phyloP scores from a whole-genome alignment of 2,113 vertebrate genomes.

The Callorhinus ursinus region DNA sequence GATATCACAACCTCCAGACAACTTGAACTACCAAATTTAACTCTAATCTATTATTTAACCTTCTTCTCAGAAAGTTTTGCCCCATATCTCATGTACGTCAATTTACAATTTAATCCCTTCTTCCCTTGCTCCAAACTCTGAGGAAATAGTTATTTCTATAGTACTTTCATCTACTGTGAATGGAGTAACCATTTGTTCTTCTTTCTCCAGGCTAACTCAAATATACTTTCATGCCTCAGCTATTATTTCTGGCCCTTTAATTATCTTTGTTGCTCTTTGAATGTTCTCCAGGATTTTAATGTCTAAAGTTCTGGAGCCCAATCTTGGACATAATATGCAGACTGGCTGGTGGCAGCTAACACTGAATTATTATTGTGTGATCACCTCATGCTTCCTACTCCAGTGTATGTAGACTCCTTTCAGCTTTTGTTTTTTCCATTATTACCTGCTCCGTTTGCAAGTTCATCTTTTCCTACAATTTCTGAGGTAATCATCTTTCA shows the following conservation, averaged over 20 bases:
- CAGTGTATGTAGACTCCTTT: background rate
- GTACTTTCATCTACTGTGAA: slow-evolving; percentile 2
- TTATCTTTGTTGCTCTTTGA: slow-evolving; percentile 51
- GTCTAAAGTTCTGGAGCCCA: background rate
- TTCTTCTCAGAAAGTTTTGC: background rate
- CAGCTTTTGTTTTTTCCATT: background rate
- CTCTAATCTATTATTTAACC: background rate
- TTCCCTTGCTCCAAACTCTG: background rate
- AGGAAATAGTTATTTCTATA: slow-evolving; percentile 3
- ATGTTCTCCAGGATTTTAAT: slow-evolving; percentile 41
- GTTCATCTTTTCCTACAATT: background rate
- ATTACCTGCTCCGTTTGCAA: background rate
- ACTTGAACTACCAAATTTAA: slow-evolving; percentile 7
- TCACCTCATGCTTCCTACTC: background rate
- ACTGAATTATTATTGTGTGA: background rate
- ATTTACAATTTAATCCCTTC: background rate
- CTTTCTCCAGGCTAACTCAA: slow-evolving; percentile 20
- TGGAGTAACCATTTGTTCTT: background rate
- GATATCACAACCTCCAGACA: background rate
- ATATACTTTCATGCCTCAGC: background rate
- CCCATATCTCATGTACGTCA: background rate
- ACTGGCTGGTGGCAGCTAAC: background rate
- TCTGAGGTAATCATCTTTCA: background rate
- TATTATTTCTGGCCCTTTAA: slow-evolving; percentile 44
- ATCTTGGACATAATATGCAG: background rate